Evolutionary conservation across 2,113 vertebrate species (phyloP), one percentile per base, ranked within the genome.

Genomic region (Leucoraja erinaceus): DNA sequence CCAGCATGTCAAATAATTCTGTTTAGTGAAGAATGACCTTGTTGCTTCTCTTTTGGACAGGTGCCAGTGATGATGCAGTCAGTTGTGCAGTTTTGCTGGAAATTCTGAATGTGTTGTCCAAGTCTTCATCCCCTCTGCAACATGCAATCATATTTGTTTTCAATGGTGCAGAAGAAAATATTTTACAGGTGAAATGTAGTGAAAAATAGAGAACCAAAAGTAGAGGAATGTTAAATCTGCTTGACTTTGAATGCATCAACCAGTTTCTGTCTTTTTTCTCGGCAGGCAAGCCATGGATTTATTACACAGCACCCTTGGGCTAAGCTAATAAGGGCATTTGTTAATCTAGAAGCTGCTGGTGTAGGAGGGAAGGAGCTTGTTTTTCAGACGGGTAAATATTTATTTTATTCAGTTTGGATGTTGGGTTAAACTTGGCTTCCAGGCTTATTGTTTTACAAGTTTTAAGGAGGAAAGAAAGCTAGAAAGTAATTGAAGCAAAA

Each of bases 281-380:
- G 94, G 94, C 94, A 99, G 99, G 99, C 98, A 83, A 99, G 99
- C 95, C 99, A 99, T 9, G 99, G 99, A 79, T 99, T 99, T 95
- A 99, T 99, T 96, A 99, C 98, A 28, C 98, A 99, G 95, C 98
- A 99, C 94, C 96, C 96, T 7, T 99, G 98, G 98, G 98, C 98
- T 93, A 97, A 97, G 94, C 96, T 96, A 93, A 95, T 99, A 94
- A 97, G 97, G 94, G 99, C 98, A 92, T 99, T 99, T 94, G 97
- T 99, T 94, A 99, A 99, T 96, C 95, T 99, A 95, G 99, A 99
- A 95, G 99, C 98, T 94, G 99, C 98, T 70, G 99, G 98, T 93
- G 99, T 99, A n/a, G 99, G 98, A 92, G 99, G 99, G 94, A 99
- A 99, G 94, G 99, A 99, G 95, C 97, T 99, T 93, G 98, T 99